Evolutionary conservation across 2,888 invertebrate species (phyloP).

Genomic region (Mesodorylaimus sp.): DNA sequence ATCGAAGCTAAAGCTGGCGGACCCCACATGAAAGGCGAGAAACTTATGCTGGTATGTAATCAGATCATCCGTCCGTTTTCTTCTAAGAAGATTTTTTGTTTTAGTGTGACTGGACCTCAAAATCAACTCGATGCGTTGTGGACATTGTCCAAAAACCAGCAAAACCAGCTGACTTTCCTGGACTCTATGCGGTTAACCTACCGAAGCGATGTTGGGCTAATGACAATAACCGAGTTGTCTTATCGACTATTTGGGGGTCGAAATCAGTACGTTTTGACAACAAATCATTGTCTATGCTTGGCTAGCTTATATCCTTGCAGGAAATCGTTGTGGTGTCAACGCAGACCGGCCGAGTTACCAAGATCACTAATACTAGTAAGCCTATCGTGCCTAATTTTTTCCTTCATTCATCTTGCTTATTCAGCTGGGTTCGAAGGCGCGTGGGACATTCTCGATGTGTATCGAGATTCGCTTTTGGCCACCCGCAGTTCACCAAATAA

Average conservation of each 20-base stretch:
- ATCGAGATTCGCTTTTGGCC: slow-evolving; percentile 18
- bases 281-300: neutral
- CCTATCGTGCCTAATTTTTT: neutral
- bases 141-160: neutral
- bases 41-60: slow-evolving; percentile 6
- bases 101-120: slow-evolving; percentile 5
- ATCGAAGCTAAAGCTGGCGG: slow-evolving; percentile 19
- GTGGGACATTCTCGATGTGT: slow-evolving; percentile 21
- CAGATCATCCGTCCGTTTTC: neutral
- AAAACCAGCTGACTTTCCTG: neutral
- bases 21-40: slow-evolving; percentile 19
- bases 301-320: slow-evolving; percentile 9
- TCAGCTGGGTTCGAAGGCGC: slow-evolving; percentile 2
- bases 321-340: slow-evolving; percentile 17
- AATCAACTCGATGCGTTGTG: neutral
- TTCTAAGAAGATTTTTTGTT: neutral
- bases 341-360: slow-evolving; percentile 14
- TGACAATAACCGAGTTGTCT: slow-evolving; percentile 17
- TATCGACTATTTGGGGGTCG: slow-evolving; percentile 19
- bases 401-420: neutral
- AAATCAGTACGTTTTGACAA: slow-evolving; percentile 13
- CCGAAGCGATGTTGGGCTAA: slow-evolving; percentile 16
- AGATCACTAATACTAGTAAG: slow-evolving; percentile 15
- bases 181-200: neutral
- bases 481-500: slow-evolving; percentile 19